Evolutionary conservation across 2,113 vertebrate genomes (phyloP).

Genomic region (Mustela nigripes): DNA sequence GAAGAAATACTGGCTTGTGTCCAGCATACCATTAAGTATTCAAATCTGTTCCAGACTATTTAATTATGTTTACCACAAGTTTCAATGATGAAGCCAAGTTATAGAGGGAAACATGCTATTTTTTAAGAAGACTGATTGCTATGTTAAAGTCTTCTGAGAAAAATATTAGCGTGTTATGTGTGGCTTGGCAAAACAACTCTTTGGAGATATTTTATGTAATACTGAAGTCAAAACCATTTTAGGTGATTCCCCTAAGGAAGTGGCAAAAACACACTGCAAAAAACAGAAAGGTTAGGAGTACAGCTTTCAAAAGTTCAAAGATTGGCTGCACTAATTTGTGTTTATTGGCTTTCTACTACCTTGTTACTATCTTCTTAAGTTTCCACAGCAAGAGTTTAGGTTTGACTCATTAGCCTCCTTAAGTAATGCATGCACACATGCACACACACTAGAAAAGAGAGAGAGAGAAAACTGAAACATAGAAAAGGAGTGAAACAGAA

Average conservation of each 20-base stretch:
- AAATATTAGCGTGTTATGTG: conserved; percentile 71
- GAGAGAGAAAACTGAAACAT: background rate
- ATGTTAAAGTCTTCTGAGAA: conserved; percentile 75
- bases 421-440: background rate
- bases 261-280: conserved; percentile 50
- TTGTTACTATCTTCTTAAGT: background rate
- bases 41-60: conserved; percentile 55
- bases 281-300: conserved; percentile 52
- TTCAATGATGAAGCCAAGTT: conserved; percentile 59
- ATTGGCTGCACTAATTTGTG: conserved; percentile 18
- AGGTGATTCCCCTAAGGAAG: conserved; percentile 68
- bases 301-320: conserved; percentile 52
- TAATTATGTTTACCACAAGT: conserved; percentile 76
- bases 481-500: background rate
- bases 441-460: background rate
- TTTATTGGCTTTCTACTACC: background rate
- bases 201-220: conserved; percentile 75
- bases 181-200: conserved; percentile 64
- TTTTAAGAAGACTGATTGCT: conserved; percentile 72
- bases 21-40: conserved; percentile 62
- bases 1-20: conserved; percentile 62
- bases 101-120: conserved; percentile 61
- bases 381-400: background rate
- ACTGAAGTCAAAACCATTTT: conserved; percentile 76
- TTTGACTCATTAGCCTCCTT: background rate